A percentile compares a stretch with the other conserved stretches of the same genome.
These are phyloP conservation scores for Lycodopsis pacificus DNA, from an alignment of 2,797 vertebrate species.

Conservation along the genomic window DNA sequence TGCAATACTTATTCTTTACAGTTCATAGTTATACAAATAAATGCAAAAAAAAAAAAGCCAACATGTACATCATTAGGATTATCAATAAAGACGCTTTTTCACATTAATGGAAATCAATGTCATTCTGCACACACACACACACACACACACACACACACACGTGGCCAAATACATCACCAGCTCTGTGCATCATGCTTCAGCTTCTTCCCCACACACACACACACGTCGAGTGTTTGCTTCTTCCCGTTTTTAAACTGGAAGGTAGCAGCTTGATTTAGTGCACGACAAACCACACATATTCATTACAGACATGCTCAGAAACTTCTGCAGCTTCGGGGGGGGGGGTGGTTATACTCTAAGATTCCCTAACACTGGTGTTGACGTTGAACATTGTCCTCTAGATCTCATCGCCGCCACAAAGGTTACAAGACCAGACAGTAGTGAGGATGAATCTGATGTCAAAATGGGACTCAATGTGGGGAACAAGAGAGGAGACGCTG, in stretches of 20 bases:
- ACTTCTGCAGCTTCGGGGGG: constrained; percentile 20
- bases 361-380: constrained; percentile 19
- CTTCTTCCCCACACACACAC: constrained; percentile 51
- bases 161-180: constrained; percentile 43
- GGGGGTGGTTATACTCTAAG: background rate
- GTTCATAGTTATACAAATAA: constrained; percentile 41
- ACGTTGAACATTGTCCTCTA: background rate
- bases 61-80: constrained; percentile 45
- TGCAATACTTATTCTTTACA: constrained; percentile 51
- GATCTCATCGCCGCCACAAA: constrained; percentile 6
- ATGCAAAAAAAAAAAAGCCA: background rate
- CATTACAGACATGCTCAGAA: constrained; percentile 47
- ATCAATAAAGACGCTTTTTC: constrained; percentile 58
- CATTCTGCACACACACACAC: background rate
- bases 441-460: constrained; percentile 26
- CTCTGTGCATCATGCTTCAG: constrained; percentile 40
- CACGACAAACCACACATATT: constrained; percentile 22
- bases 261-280: constrained; percentile 50
- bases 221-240: constrained; percentile 16
- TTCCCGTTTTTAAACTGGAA: constrained; percentile 43
- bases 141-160: constrained; percentile 22
- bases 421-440: constrained; percentile 11
- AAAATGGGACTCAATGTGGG: constrained; percentile 28
- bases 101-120: constrained; percentile 69
- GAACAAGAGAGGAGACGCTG: constrained; percentile 40